These are phyloP conservation scores for Stenodera caucasica DNA, from an alignment of 2,888 invertebrate species.

Conservation along the genomic window DNA sequence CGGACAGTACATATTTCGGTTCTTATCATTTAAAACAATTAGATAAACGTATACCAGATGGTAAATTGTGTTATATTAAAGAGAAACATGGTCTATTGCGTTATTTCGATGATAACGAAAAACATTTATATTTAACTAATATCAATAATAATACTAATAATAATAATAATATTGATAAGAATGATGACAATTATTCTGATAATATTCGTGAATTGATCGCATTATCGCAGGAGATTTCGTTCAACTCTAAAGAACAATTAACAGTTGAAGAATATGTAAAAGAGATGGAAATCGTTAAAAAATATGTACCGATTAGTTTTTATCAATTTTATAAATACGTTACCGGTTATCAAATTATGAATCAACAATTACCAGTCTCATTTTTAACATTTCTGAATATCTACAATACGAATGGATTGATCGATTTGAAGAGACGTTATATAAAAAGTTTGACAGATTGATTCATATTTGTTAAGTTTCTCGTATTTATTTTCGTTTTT, in stretches of 20 bases:
- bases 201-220: constrained; percentile 32
- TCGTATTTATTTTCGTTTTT: background rate
- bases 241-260: constrained; percentile 35
- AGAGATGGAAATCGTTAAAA: constrained; percentile 39
- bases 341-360: constrained; percentile 45
- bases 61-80: constrained; percentile 39
- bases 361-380: constrained; percentile 42
- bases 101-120: constrained; percentile 40
- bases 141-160: constrained; percentile 19
- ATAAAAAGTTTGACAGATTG: background rate
- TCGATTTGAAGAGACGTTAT: background rate
- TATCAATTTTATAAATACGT: constrained; percentile 44
- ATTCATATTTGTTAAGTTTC: background rate
- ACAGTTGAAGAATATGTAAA: constrained; percentile 38
- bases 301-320: constrained; percentile 38
- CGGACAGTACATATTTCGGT: background rate
- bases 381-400: constrained; percentile 44
- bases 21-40: background rate
- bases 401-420: constrained; percentile 43
- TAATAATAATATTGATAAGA: background rate
- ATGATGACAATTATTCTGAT: constrained; percentile 13
- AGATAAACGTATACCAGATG: constrained; percentile 31
- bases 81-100: constrained; percentile 36
- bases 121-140: constrained; percentile 36
- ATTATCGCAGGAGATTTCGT: constrained; percentile 32